phyloP scores from a whole-genome alignment of 1,140 invertebrate genomes.

The Procambarus clarkii region DNA sequence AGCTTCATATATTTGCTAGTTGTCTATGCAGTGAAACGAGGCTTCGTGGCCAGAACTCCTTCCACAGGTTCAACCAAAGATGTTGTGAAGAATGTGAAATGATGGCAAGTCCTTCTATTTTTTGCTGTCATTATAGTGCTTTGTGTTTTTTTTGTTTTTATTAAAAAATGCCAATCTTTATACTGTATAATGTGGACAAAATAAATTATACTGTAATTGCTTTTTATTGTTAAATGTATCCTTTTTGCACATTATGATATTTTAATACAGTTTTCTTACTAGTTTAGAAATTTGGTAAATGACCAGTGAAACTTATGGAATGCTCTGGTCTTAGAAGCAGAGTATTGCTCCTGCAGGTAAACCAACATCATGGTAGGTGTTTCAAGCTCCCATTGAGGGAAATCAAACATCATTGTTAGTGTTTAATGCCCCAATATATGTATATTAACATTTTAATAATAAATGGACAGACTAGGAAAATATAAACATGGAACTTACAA shows the following conservation, averaged over 20 bases:
- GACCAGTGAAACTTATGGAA: neutral
- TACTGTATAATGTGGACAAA: constrained; percentile 16
- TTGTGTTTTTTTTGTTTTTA: constrained; percentile 9
- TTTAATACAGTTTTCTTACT: neutral
- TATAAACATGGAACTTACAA: no score
- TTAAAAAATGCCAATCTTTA: constrained; percentile 35
- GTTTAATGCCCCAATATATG: no score
- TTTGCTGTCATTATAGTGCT: constrained; percentile 23
- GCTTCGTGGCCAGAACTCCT: neutral
- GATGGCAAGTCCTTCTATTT: neutral
- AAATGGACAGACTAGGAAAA: no score
- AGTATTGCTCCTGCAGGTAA: no score
- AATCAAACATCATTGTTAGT: no score
- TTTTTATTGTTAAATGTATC: neutral
- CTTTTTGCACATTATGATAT: neutral
- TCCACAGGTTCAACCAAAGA: constrained; percentile 46
- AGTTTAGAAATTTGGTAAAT: neutral
- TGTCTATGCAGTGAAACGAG: neutral
- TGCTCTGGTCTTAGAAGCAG: neutral
- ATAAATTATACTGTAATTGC: neutral
- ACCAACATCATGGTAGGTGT: no score
- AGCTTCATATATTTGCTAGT: neutral
- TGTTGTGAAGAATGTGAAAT: constrained; percentile 8
- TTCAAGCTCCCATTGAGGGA: no score
- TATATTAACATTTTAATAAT: no score